A percentile compares a stretch with the other conserved stretches of the same genome.
phyloP scores from a whole-genome alignment of 1,140 invertebrate genomes.

The Armadillidium nasatum region DNA sequence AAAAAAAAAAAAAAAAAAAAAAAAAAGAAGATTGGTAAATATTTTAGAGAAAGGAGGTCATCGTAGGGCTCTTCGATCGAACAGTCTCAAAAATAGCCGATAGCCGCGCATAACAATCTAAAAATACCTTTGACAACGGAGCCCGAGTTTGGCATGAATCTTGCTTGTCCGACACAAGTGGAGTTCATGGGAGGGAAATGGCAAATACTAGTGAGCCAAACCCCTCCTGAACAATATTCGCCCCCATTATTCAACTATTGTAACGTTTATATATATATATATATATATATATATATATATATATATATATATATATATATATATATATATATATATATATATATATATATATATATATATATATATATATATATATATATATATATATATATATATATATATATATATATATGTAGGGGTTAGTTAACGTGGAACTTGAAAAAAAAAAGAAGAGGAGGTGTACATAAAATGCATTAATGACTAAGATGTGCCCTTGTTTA shows the following conservation, averaged over 20 bases:
- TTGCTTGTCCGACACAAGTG: background rate
- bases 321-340: background rate
- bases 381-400: background rate
- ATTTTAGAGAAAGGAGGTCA: background rate
- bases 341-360: conserved; percentile 15
- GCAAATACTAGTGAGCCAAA: background rate
- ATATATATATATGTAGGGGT: too few species aligned
- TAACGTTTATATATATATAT: background rate
- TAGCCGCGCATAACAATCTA: background rate
- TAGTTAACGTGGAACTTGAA: too few species aligned
- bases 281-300: background rate
- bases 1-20: too few species aligned
- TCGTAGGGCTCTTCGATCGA: background rate
- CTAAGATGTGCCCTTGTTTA: too few species aligned
- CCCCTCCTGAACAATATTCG: background rate
- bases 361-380: conserved; percentile 11
- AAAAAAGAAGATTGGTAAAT: too few species aligned
- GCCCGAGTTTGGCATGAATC: background rate
- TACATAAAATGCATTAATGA: too few species aligned
- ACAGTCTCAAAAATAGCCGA: background rate
- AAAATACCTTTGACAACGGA: background rate
- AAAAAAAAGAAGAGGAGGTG: too few species aligned
- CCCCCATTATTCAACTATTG: background rate
- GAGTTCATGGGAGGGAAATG: background rate
- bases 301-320: background rate